phyloP scores from a whole-genome alignment of 2,888 invertebrate species.

The Drosophila lutescens region DNA sequence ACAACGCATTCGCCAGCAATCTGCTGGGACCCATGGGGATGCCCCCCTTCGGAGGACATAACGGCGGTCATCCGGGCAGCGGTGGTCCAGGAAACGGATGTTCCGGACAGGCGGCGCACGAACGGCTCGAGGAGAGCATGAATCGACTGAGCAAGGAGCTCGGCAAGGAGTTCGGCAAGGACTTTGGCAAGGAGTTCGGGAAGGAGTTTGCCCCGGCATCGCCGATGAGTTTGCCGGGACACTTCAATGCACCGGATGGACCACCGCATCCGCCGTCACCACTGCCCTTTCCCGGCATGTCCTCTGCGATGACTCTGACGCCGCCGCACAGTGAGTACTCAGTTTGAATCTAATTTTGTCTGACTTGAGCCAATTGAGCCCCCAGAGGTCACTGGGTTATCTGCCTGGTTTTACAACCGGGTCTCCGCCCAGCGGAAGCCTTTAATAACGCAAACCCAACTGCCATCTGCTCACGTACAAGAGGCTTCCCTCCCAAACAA shows the following conservation, averaged over 20 bases:
- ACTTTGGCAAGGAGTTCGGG: conserved; percentile 69
- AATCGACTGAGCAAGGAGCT: conserved; percentile 83
- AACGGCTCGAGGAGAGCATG: conserved; percentile 83
- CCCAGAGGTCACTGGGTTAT: conserved; percentile 66
- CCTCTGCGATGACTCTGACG: conserved; percentile 90
- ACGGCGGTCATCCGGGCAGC: conserved; percentile 45
- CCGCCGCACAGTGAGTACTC: conserved; percentile 90
- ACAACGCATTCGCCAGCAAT: conserved; percentile 82
- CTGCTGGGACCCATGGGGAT: conserved; percentile 83
- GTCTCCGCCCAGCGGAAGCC: conserved; percentile 60
- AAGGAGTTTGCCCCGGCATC: conserved; percentile 80
- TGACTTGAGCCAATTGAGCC: background rate
- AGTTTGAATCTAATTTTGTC: conserved; percentile 22
- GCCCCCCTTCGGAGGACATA: conserved; percentile 69
- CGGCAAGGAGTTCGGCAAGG: conserved; percentile 66
- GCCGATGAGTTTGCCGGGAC: conserved; percentile 84
- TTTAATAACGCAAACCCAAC: conserved; percentile 58
- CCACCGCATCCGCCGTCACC: conserved; percentile 86
- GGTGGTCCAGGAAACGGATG: conserved; percentile 49
- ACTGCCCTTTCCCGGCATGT: conserved; percentile 87
- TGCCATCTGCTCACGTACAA: conserved; percentile 15
- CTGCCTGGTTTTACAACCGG: background rate
- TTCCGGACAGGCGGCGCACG: conserved; percentile 80
- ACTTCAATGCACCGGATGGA: conserved; percentile 84
- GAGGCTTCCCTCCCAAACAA: background rate